These are phyloP conservation scores for Ypsolopha sequella DNA, from an alignment of 2,888 invertebrate genomes.

Conservation along the genomic window DNA sequence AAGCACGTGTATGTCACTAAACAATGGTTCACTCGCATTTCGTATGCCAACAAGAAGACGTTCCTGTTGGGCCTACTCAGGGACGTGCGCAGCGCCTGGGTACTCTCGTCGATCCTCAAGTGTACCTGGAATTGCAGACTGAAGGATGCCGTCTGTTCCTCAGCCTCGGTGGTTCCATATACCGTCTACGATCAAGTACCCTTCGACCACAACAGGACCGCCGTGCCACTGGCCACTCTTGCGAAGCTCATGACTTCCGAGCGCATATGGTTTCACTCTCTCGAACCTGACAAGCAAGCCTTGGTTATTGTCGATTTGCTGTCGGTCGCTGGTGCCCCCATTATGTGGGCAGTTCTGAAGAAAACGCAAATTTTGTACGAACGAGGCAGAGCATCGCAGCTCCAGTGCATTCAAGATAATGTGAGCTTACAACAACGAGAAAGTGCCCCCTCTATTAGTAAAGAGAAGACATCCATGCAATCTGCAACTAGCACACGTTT, in stretches of 20 bases:
- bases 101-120: conserved; percentile 47
- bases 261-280: conserved; percentile 44
- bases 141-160: conserved; percentile 47
- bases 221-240: conserved; percentile 29
- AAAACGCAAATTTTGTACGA: conserved; percentile 35
- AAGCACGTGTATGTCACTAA: conserved; percentile 38
- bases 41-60: conserved; percentile 43
- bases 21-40: conserved; percentile 44
- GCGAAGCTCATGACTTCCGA: conserved; percentile 44
- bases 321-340: conserved; percentile 44
- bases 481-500: too few species aligned
- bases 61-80: conserved; percentile 36
- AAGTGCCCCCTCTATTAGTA: too few species aligned
- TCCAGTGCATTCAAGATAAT: conserved; percentile 30
- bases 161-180: conserved; percentile 28
- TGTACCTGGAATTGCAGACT: conserved; percentile 53
- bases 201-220: conserved; percentile 53
- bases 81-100: conserved; percentile 39
- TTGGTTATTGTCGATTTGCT: conserved; percentile 40
- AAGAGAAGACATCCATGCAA: too few species aligned
- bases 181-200: conserved; percentile 40
- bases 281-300: conserved; percentile 45
- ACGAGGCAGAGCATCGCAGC: conserved; percentile 24
- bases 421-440: background rate
- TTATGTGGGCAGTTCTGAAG: conserved; percentile 40